phyloP scores from a whole-genome alignment of 2,113 vertebrate genomes.

The Gymnorhina tibicen region DNA sequence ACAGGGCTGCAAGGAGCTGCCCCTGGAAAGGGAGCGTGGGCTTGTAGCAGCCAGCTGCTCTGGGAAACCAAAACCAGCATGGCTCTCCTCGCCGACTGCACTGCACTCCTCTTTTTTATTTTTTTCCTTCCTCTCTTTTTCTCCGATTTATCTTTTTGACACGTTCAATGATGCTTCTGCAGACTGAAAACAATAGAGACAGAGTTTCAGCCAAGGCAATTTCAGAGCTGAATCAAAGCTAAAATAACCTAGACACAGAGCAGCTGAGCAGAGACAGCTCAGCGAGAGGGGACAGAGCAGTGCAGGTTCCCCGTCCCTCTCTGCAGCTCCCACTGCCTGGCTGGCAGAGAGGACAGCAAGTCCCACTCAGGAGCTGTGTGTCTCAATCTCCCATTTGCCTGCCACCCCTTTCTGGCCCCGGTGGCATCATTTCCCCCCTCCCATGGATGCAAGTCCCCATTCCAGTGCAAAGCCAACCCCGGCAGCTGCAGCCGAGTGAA shows the following conservation, averaged over 20 bases:
- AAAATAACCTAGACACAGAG: neutral
- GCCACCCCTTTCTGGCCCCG: neutral
- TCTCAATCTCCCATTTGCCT: accelerated
- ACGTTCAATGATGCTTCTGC: conserved; percentile 9
- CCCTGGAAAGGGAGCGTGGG: neutral
- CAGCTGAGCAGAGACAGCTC: neutral
- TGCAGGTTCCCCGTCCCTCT: neutral
- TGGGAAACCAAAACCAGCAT: neutral
- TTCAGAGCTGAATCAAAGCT: conserved; percentile 6
- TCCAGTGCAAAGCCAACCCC: neutral
- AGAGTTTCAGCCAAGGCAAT: conserved; percentile 31
- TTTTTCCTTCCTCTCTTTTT: neutral
- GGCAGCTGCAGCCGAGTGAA: neutral
- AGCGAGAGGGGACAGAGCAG: neutral
- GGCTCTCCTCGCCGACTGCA: neutral
- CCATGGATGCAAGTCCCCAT: neutral
- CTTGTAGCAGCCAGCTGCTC: neutral
- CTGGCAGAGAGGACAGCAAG: neutral
- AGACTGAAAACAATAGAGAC: conserved; percentile 41
- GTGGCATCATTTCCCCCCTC: neutral
- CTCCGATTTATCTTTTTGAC: conserved; percentile 48
- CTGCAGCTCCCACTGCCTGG: neutral
- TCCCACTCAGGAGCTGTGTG: neutral
- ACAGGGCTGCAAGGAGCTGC: neutral
- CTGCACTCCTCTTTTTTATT: neutral